phyloP scores from a whole-genome alignment of 2,888 invertebrate species.

The Caenorhabditis doughertyi region DNA sequence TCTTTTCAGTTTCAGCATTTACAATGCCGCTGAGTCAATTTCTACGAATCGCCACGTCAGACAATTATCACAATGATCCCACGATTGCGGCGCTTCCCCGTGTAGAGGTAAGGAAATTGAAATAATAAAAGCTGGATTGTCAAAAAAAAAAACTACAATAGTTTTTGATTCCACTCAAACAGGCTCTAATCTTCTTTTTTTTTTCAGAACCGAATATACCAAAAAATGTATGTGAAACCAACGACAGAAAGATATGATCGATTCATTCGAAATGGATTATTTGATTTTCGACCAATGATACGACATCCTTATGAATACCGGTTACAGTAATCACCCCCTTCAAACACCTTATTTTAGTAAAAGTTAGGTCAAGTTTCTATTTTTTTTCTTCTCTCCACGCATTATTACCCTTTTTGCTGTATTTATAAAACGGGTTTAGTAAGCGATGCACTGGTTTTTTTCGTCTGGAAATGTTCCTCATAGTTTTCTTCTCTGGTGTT shows the following conservation, averaged over 20 bases:
- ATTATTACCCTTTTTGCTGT: constrained; percentile 6
- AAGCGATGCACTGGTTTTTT: constrained; percentile 30
- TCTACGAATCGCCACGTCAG: constrained; percentile 33
- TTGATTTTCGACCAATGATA: constrained; percentile 46
- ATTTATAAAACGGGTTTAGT: constrained; percentile 39
- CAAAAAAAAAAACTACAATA: too few species aligned
- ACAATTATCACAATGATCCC: constrained; percentile 56
- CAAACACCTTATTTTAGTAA: not conserved
- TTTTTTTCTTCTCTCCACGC: not conserved
- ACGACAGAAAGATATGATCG: constrained; percentile 46
- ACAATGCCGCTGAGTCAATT: constrained; percentile 39
- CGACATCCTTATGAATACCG: constrained; percentile 51
- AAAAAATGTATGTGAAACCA: constrained; percentile 37
- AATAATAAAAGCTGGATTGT: not conserved
- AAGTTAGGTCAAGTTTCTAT: not conserved
- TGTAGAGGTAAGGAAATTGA: constrained; percentile 32
- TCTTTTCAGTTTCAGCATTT: constrained; percentile 41
- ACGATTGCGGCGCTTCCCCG: constrained; percentile 50
- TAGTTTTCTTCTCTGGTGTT: not conserved
- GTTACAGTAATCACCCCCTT: constrained; percentile 47
- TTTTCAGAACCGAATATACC: constrained; percentile 45
- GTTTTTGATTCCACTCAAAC: too few species aligned
- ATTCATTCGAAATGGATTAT: constrained; percentile 54
- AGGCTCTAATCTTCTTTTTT: too few species aligned
- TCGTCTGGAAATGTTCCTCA: not conserved